Base-by-base conservation (phyloP, 1,140 invertebrate genomes). In the Harlomillsia oculata region DNA sequence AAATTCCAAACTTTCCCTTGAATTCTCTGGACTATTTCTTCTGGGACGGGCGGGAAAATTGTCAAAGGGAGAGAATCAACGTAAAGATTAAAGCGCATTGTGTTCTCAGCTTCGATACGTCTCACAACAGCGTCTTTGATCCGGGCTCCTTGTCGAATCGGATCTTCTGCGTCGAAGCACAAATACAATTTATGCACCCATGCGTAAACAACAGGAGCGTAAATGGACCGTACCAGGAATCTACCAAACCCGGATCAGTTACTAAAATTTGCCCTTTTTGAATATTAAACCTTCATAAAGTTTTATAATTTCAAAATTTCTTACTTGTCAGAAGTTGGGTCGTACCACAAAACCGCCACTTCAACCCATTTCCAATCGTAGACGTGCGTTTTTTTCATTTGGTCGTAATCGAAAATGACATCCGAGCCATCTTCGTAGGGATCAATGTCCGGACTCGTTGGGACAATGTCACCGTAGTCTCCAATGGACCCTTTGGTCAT, bases 361-460 rank as follows among this genome's bases (percentile, higher is more conserved):
- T 63, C 61, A 8, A 53, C 53, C 61, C 61, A 63, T 5, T 51
- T 20, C 61, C 61, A 63, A 28, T 63, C 61, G 29, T 63, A 56
- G 37, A 25, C 53, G 26, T 63, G 56, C 9, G 57, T 53, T 49
- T 58, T 55, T 30, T 63, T 63, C 61, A 63, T 63, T 39, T 59
- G 55, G 21, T 59, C 45, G 28, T 51, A 63, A n/a, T 63, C 61
- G 40, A 55, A 55, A 30, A 55, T 36, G n/a, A 56, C 37, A 20
- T 59, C 56, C 11, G 32, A 40, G 11, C 39, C 56, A 34, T 56
- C 49, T 16, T 59, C 56, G 44, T 51, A 63, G 21, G 56, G 39
- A 26, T 63, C 56, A 46, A 56, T 45, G 43, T 63, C 61, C 14
- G 61, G 61, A 46, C 46, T 59, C 5, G 23, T 41, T 2, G 56